Evolutionary conservation across 2,113 vertebrate genomes (phyloP).

Genomic region (Oncorhynchus kisutch): DNA sequence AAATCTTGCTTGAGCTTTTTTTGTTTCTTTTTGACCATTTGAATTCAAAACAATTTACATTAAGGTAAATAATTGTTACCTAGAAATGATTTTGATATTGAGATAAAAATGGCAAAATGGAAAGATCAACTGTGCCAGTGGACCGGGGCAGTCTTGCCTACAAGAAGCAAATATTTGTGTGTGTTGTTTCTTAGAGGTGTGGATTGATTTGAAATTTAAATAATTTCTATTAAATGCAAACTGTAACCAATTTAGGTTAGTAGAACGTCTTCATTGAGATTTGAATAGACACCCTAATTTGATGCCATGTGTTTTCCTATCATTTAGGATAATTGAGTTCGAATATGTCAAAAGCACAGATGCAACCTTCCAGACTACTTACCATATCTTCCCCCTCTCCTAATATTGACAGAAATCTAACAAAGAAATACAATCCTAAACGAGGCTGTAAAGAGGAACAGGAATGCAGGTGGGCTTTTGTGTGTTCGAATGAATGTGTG

Average conservation of each 20-base stretch:
- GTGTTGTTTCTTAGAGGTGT: background rate
- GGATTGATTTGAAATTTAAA: background rate
- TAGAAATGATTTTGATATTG: background rate
- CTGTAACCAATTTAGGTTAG: too few species aligned
- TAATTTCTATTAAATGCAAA: background rate
- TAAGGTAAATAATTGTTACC: too few species aligned
- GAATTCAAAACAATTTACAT: too few species aligned
- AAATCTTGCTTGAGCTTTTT: too few species aligned
- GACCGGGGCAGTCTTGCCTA: background rate
- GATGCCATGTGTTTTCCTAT: background rate
- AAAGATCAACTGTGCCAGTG: background rate
- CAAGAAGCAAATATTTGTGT: background rate
- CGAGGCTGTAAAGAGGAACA: constrained; percentile 83
- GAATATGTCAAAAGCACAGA: too few species aligned
- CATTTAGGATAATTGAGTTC: background rate
- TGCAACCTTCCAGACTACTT: background rate
- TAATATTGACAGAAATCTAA: constrained; percentile 77
- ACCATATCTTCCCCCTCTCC: constrained; percentile 13
- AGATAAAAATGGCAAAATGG: background rate
- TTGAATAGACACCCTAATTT: background rate
- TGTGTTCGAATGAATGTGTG: too few species aligned
- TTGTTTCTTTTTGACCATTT: too few species aligned
- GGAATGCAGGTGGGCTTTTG: constrained; percentile 76
- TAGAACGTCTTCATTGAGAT: background rate
- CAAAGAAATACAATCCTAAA: constrained; percentile 87